phyloP scores from a whole-genome alignment of 2,888 invertebrate genomes.

The Mechanitis mazaeus region DNA sequence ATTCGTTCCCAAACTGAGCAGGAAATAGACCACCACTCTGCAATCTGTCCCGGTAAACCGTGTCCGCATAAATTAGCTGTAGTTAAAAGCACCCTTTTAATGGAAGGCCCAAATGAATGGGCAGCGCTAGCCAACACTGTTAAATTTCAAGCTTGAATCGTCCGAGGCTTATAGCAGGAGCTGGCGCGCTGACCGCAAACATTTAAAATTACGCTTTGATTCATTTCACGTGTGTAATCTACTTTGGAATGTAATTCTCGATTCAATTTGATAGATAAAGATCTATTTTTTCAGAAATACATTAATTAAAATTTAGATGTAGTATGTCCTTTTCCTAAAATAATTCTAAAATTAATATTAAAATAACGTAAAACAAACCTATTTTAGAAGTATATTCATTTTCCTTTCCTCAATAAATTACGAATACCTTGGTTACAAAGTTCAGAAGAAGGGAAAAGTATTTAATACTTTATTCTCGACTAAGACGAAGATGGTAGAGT shows the following conservation, averaged over 20 bases:
- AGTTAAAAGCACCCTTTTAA: slow-evolving; percentile 73
- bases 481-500: too few relatives aligned
- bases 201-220: slow-evolving; percentile 29
- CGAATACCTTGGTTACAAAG: too few relatives aligned
- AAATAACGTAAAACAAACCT: too few relatives aligned
- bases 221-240: slow-evolving; percentile 20
- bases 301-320: too few relatives aligned
- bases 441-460: too few relatives aligned
- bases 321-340: too few relatives aligned
- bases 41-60: slow-evolving; percentile 69
- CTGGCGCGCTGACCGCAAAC: slow-evolving; percentile 26
- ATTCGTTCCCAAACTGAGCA: slow-evolving; percentile 26
- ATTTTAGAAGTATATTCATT: too few relatives aligned
- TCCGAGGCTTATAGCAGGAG: slow-evolving; percentile 26
- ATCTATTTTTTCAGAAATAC: too few relatives aligned
- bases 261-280: background rate
- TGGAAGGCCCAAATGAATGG: slow-evolving; percentile 70
- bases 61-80: slow-evolving; percentile 71
- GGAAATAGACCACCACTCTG: slow-evolving; percentile 58
- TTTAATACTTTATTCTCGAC: too few relatives aligned
- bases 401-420: too few relatives aligned
- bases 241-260: slow-evolving; percentile 15
- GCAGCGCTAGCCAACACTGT: slow-evolving; percentile 31
- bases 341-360: too few relatives aligned
- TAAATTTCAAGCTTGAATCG: slow-evolving; percentile 29